Conservation (phyloP, 1,140 invertebrate species). For the Drosophila nebulosa region DNA sequence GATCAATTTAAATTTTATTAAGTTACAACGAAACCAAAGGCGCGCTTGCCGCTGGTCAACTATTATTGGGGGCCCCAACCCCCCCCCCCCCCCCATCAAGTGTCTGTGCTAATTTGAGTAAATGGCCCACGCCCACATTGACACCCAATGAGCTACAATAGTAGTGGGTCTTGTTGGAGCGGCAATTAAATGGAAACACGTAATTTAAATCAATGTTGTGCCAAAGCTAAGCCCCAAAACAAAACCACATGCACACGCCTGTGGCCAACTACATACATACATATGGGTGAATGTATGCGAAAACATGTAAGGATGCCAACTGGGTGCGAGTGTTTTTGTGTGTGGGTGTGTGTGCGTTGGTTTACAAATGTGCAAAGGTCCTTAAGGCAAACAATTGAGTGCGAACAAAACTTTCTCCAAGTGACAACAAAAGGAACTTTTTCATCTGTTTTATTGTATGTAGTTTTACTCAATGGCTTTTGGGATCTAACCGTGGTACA, state of each 20-base stretch:
- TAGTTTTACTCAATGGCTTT: conserved; percentile 25
- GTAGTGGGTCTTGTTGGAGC: conserved; percentile 14
- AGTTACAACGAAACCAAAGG: conserved; percentile 17
- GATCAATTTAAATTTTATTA: conserved; percentile 23
- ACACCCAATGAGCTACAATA: conserved; percentile 37
- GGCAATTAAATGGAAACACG: conserved; percentile 78
- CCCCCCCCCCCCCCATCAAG: conserved; percentile 45
- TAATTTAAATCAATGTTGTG: conserved; percentile 78
- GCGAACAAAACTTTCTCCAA: conserved; percentile 77
- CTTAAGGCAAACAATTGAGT: conserved; percentile 80
- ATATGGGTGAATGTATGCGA: conserved; percentile 13
- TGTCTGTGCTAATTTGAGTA: conserved; percentile 67
- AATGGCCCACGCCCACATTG: conserved; percentile 53
- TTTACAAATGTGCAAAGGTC: conserved; percentile 77
- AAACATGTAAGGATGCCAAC: background rate
- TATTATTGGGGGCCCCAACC: conserved; percentile 44
- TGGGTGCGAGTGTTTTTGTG: background rate
- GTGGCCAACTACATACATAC: conserved; percentile 40
- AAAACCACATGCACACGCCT: conserved; percentile 73
- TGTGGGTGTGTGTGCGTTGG: conserved; percentile 26
- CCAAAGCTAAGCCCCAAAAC: conserved; percentile 70
- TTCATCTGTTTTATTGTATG: conserved; percentile 42
- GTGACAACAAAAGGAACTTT: conserved; percentile 66
- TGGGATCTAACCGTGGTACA: conserved; percentile 36
- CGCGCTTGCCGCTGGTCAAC: conserved; percentile 33